Evolutionary conservation across 1,140 invertebrate genomes (phyloP), one percentile per base, ranked within the genome.

Genomic region (Heliconius hewitsoni): DNA sequence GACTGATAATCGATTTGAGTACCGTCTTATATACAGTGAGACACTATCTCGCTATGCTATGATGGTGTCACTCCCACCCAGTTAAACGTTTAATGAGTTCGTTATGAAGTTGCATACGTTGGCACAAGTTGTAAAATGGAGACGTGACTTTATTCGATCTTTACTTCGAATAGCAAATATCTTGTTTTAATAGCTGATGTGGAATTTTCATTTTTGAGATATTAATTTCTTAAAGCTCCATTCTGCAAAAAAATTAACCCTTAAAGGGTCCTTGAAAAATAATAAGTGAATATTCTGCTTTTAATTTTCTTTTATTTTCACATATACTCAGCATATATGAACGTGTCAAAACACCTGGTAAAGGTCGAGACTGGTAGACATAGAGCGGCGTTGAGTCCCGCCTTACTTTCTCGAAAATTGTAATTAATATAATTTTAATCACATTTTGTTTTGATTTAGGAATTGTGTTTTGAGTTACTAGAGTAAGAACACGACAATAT

Each of bases 21-120:
- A 84, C 80, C 86, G 85, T 86, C 83, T 82, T 50, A n/a, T 3
- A 3, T 57, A 46, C 60, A 72, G 66, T 73, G 79, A 85, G 79
- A 85, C 82, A 86, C 82, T 86, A 82, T 75, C 8, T 55, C 79
- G 9, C 57, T 23, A 23, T 11, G n/a, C 23, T 4, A 60, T 9
- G 57, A n/a, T 23, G n/a, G 57, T 60, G 57, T 60, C 27, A 30
- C 60, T 66, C 8, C 4, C 60, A n/a, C 30, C n/a, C 11, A 30
- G 23, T 66, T 23, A 66, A 66, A 78, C 77, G 80, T 81, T 85
- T 91, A 90, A 90, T 88, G 88, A 91, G 89, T 85, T 91, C 90
- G 86, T 90, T 91, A 90, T 88, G 90, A 91, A 90, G 87, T 91
- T 89, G 82, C 87, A 83, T 88, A 85, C 83, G 78, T 55, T 74